Percentiles rank a stretch among this genome's conserved stretches.
Evolutionary conservation across 2,797 vertebrate genomes (phyloP).

Genomic region (Helicolenus hilgendorfi): DNA sequence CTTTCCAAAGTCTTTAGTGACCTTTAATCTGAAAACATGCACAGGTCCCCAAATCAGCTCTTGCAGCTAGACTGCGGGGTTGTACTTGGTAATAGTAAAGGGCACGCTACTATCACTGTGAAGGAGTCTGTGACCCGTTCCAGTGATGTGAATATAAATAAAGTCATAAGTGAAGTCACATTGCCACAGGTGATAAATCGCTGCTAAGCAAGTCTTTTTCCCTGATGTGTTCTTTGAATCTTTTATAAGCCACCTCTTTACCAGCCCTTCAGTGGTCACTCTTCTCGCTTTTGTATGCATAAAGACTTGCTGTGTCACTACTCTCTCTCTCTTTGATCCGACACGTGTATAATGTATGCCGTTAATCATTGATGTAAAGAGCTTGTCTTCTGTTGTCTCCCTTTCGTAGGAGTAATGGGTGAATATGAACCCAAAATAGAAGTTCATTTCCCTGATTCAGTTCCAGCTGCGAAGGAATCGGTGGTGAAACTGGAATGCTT

Average conservation of each 20-base stretch:
- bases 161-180: constrained; percentile 75
- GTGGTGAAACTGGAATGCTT: constrained; percentile 96
- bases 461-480: constrained; percentile 95
- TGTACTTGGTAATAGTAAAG: constrained; percentile 54
- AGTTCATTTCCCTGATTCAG: constrained; percentile 95
- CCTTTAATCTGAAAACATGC: constrained; percentile 38
- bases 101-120: constrained; percentile 25
- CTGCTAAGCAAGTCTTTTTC: constrained; percentile 59
- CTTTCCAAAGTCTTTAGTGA: not conserved
- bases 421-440: constrained; percentile 99
- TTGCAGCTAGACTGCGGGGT: constrained; percentile 23
- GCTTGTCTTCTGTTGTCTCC: constrained; percentile 68
- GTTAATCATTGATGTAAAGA: constrained; percentile 78
- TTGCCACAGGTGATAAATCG: constrained; percentile 79
- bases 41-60: not conserved
- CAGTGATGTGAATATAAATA: constrained; percentile 76
- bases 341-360: constrained; percentile 43
- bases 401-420: constrained; percentile 94
- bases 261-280: constrained; percentile 56
- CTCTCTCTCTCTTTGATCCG: constrained; percentile 67
- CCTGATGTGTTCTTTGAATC: constrained; percentile 77
- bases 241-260: constrained; percentile 71
- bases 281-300: constrained; percentile 34
- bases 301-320: constrained; percentile 59
- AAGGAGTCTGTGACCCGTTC: constrained; percentile 35